Evolutionary conservation across 2,888 invertebrate genomes (phyloP).

Genomic region (Tachina grossa): DNA sequence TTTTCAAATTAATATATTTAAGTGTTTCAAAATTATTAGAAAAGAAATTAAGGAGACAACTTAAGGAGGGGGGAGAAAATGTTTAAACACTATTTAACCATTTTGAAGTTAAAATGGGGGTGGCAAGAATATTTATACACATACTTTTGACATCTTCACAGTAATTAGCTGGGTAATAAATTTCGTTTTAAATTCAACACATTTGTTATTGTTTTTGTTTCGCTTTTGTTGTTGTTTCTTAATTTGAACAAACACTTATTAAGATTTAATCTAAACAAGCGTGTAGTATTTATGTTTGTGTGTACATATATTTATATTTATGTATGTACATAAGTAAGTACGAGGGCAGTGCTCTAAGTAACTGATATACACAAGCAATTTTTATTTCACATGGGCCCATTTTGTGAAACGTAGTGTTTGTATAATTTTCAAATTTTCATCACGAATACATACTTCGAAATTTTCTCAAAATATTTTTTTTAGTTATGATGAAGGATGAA

Average conservation of each 20-base stretch:
- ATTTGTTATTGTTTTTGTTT: conserved; percentile 12
- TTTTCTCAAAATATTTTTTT: too few relatives aligned
- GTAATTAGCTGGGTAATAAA: conserved; percentile 66
- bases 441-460: too few relatives aligned
- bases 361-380: too few relatives aligned
- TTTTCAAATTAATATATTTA: conserved; percentile 34
- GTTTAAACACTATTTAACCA: conserved; percentile 13
- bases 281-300: background rate
- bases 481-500: too few relatives aligned
- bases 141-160: conserved; percentile 47
- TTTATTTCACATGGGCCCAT: too few relatives aligned
- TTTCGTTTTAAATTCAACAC: conserved; percentile 55
- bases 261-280: conserved; percentile 51
- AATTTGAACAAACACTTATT: conserved; percentile 36
- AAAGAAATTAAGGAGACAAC: background rate
- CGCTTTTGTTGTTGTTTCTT: background rate
- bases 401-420: too few relatives aligned
- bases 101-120: conserved; percentile 53
- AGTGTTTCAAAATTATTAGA: conserved; percentile 18
- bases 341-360: too few relatives aligned
- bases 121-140: conserved; percentile 58
- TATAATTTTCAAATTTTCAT: too few relatives aligned
- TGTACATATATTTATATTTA: too few relatives aligned
- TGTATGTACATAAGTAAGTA: background rate
- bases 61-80: background rate